phyloP scores from a whole-genome alignment of 2,888 invertebrate genomes.

The Agrotis segetum region DNA sequence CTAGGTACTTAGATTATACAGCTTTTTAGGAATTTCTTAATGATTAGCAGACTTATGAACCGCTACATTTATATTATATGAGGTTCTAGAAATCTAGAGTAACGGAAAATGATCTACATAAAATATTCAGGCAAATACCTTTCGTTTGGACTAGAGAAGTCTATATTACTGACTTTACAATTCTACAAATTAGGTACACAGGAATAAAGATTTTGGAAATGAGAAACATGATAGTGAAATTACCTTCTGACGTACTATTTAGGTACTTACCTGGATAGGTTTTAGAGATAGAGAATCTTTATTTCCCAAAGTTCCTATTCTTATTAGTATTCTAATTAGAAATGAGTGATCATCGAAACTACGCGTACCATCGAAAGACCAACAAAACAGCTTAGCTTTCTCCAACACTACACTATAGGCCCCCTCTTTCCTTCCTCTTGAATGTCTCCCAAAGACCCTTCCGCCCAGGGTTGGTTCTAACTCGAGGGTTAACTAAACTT shows the following conservation, averaged over 20 bases:
- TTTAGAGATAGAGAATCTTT: background rate
- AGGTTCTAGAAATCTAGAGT: background rate
- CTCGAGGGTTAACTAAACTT: conserved; percentile 33
- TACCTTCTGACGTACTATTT: no score
- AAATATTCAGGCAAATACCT: background rate
- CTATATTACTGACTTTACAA: no score
- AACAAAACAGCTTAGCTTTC: conserved; percentile 27
- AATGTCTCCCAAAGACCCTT: conserved; percentile 17
- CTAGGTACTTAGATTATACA: conserved; percentile 2
- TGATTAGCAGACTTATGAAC: background rate
- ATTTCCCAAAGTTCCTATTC: background rate
- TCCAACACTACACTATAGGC: conserved; percentile 21
- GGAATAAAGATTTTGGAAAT: no score
- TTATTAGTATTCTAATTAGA: background rate
- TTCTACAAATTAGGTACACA: no score
- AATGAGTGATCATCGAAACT: no score
- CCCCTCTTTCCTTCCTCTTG: conserved; percentile 1
- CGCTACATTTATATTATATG: background rate
- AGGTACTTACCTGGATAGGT: no score
- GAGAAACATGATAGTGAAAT: no score
- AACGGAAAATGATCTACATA: background rate
- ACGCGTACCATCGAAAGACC: background rate
- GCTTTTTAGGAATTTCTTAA: conserved; percentile 18
- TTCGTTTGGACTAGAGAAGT: background rate
- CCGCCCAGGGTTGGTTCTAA: background rate